Evolutionary conservation across 2,888 invertebrate species (phyloP), one percentile per base, ranked within the genome.

Genomic region (Margaritifera margaritifera): DNA sequence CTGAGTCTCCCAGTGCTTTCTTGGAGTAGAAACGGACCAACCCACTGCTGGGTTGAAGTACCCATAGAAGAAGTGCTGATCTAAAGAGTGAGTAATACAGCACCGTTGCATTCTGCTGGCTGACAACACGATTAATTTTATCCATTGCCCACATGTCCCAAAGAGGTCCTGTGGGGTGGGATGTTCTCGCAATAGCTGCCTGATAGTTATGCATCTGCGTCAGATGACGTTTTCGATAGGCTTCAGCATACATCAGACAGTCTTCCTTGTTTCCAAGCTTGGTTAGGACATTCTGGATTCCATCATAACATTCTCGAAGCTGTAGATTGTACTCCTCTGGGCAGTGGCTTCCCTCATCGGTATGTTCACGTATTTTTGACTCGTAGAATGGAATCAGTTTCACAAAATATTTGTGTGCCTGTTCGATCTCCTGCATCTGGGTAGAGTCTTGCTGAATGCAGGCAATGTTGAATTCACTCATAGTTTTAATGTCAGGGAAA

Each of bases 71-170:
- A 53, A 87, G 64, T n/a, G 75, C 57, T 27, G 78, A 71, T 11
- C 80, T 79, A n/a, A 87, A 68, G 31, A 88, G 63, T 4, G 85
- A 84, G 77, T 87, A 88, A 71, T 84, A 88, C 42, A 88, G 60
- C 6, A 89, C 81, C 4, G 85, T 84, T 31, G 84, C 82, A 69
- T 78, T 85, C 70, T 88, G 87, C 62, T 84, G 78, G 53, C 77
- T 81, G 6, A 88, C 85, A 4, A 82, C 77, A 5, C 83, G 71
- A 15, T 66, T 76, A n/a, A 88, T 80, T 61, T 78, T 79, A 25
- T 87, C 86, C 27, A 82, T 71, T 1, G 78, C 75, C 84, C 85
- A 86, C 63, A 79, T 72, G 72, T 84, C 81, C 67, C 72, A 70
- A 27, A 66, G 58, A 54, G 72, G 74, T 60, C 78, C 72, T 20